phyloP scores from a whole-genome alignment of 2,113 vertebrate species.

The Lutjanus erythropterus region DNA sequence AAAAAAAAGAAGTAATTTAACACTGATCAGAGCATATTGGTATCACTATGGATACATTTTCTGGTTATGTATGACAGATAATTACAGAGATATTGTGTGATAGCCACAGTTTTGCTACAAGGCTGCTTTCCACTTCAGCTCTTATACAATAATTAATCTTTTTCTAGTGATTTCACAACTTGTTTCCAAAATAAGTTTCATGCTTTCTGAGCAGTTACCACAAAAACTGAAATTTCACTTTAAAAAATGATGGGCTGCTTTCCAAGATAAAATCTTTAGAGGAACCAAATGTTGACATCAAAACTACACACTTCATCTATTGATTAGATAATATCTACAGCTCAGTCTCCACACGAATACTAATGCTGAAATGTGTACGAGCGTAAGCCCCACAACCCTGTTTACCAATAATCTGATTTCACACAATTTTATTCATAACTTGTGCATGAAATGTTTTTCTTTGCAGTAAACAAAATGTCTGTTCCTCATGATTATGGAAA shows the following conservation, averaged over 20 bases:
- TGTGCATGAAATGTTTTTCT: conserved; percentile 28
- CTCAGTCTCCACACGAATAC: conserved; percentile 36
- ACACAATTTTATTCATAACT: conserved; percentile 38
- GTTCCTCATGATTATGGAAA: not conserved
- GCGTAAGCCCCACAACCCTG: conserved; percentile 24
- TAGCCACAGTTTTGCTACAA: not conserved
- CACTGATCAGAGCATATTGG: not conserved
- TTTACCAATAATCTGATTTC: conserved; percentile 56
- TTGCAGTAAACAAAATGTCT: conserved; percentile 15
- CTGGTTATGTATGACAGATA: not conserved
- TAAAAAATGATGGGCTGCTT: conserved; percentile 22
- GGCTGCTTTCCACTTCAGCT: not conserved
- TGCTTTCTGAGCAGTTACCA: conserved; percentile 1
- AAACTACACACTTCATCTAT: conserved; percentile 34
- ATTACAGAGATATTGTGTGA: not conserved
- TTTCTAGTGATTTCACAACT: not conserved
- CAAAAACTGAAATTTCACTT: conserved; percentile 10
- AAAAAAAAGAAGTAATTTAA: not conserved
- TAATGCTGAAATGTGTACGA: conserved; percentile 28
- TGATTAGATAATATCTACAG: conserved; percentile 43
- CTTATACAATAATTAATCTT: not conserved
- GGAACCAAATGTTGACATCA: conserved; percentile 50
- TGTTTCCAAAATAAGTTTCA: conserved; percentile 12
- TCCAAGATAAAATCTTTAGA: conserved; percentile 47
- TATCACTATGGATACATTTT: not conserved